Evolutionary conservation across 2,888 invertebrate species (phyloP).

Genomic region (Lochmaea capreae): DNA sequence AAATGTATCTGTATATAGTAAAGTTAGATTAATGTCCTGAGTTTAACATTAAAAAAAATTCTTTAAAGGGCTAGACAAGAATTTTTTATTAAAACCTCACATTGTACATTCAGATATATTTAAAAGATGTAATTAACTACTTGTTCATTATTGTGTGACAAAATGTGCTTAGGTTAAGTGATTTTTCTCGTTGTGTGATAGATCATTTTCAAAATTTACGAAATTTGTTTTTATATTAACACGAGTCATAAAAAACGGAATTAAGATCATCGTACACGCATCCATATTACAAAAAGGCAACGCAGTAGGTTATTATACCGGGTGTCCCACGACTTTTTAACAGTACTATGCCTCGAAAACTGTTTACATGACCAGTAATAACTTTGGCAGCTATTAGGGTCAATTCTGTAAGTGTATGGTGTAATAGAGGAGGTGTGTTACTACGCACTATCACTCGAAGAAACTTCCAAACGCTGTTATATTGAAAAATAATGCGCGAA

Average conservation of each 20-base stretch:
- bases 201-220: not conserved
- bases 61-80: not conserved
- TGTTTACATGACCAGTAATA: too few species aligned
- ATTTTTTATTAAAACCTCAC: not conserved
- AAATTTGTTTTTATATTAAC: not conserved
- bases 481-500: too few species aligned
- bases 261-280: too few species aligned
- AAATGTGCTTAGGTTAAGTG: conserved; percentile 28
- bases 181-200: conserved; percentile 26
- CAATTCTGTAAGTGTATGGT: too few species aligned
- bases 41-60: not conserved
- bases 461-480: too few species aligned
- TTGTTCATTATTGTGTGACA: conserved; percentile 12
- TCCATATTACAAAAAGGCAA: too few species aligned
- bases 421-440: too few species aligned
- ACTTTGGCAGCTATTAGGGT: too few species aligned
- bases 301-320: too few species aligned
- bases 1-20: conserved; percentile 12
- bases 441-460: too few species aligned
- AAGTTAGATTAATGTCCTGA: not conserved
- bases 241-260: not conserved
- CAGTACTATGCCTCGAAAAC: too few species aligned
- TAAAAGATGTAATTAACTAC: conserved; percentile 12
- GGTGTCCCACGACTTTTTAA: too few species aligned
- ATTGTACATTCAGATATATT: conserved; percentile 33